Evolutionary conservation across 2,888 invertebrate genomes (phyloP).

Genomic region (Caenorhabditis imperialis): DNA sequence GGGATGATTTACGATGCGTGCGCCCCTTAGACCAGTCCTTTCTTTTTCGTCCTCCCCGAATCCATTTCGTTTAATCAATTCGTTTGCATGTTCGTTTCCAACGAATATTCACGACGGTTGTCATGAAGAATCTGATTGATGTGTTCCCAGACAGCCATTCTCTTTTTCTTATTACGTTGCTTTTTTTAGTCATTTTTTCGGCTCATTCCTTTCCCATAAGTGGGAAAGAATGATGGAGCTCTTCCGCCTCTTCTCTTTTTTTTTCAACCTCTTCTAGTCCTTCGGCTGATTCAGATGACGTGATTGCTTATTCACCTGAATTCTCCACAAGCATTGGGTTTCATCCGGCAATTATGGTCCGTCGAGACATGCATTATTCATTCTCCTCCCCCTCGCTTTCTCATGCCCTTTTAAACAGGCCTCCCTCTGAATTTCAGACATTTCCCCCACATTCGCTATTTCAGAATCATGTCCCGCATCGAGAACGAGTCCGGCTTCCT

Average conservation of each 20-base stretch:
- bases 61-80: conserved; percentile 31
- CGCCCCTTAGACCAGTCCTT: conserved; percentile 34
- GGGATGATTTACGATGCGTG: conserved; percentile 43
- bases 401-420: not conserved
- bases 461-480: conserved; percentile 44
- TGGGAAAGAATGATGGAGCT: conserved; percentile 43
- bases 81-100: conserved; percentile 36
- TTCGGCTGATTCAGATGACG: conserved; percentile 15
- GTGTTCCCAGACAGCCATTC: conserved; percentile 32
- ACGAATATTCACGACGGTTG: no score
- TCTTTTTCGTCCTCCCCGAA: conserved; percentile 13
- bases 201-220: conserved; percentile 34
- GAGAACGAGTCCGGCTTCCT: conserved; percentile 57
- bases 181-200: not conserved
- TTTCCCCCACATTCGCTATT: no score
- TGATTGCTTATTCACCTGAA: conserved; percentile 1
- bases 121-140: no score
- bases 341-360: no score
- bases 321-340: no score
- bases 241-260: no score
- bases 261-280: not conserved
- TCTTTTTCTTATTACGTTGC: conserved; percentile 21
- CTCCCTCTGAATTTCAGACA: conserved; percentile 5
- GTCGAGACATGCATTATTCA: not conserved
- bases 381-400: not conserved